A percentile compares a stretch with the other conserved stretches of the same genome.
phyloP scores from a whole-genome alignment of 92 coral and sea anemone genomes.

The Parazoanthus swiftii region DNA sequence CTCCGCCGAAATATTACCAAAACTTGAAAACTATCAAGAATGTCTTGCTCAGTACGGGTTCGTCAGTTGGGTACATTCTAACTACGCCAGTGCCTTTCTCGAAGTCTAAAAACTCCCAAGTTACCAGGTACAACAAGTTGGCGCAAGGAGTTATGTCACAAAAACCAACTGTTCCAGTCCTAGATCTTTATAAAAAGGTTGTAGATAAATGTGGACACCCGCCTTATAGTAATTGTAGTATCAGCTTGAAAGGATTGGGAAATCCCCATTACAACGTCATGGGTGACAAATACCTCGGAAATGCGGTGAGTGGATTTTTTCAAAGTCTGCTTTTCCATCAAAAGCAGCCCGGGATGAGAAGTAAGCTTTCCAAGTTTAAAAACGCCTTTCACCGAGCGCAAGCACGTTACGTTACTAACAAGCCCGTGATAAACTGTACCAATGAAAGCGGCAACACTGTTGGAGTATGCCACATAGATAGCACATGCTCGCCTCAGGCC shows the following conservation, averaged over 20 bases:
- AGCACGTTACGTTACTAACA: neutral
- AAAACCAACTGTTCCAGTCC: constrained; percentile 26
- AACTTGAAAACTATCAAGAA: constrained; percentile 5
- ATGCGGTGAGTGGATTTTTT: constrained; percentile 47
- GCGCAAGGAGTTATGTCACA: constrained; percentile 38
- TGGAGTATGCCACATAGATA: constrained; percentile 69
- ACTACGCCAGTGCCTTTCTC: constrained; percentile 36
- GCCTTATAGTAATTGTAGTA: constrained; percentile 47
- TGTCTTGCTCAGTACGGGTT: constrained; percentile 1
- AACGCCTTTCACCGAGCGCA: neutral
- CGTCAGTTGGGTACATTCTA: constrained; percentile 8
- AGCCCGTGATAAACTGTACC: constrained; percentile 44
- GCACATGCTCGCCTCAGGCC: constrained; percentile 60
- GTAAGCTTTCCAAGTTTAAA: neutral
- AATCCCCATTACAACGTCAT: constrained; percentile 65
- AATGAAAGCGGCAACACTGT: constrained; percentile 41
- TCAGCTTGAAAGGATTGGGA: constrained; percentile 28
- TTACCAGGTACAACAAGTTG: constrained; percentile 10
- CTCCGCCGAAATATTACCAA: neutral
- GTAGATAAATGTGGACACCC: constrained; percentile 37
- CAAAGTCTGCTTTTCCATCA: constrained; percentile 15
- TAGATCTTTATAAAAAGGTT: constrained; percentile 34
- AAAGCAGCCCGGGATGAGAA: neutral
- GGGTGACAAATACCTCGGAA: constrained; percentile 60
- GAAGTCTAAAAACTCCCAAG: constrained; percentile 16